Base-by-base conservation (phyloP, 2,113 vertebrate genomes). In the Upupa epops region DNA sequence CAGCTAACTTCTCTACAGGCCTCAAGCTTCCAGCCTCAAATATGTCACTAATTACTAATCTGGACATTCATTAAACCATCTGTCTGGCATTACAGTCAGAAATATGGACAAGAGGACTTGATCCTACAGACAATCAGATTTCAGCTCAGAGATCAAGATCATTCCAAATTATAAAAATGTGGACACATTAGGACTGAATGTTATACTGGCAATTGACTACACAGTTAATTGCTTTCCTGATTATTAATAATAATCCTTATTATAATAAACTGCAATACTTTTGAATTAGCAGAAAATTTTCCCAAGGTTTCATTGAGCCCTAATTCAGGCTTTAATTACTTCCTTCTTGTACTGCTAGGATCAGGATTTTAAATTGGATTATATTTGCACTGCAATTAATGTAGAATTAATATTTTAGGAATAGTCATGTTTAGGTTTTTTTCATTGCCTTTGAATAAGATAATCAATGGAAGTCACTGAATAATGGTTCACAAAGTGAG, bases 281-380 rank as follows among this genome's bases (percentile, higher is more conserved):
- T 60, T 79, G 66, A 88, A 82, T 96, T 83, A 96, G 86, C 55
- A 88, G 49, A 81, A 93, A 88, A 72, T 63, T 37, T 79, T 74
- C 48, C 66, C 3, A 4, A 82, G 46, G 82, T 75, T 86, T 91
- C 72, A 89, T 1, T 82, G 61, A 91, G 77, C 54, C 48, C 36
- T 88, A 34, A 88, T 65, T 92, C 40, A 83, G 76, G 28, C 54
- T 49, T 26, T 86, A 82, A 93, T 88, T 90, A 70, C 42, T 92
- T 95, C 90, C 80, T 91, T 81, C 49, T 82, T 75, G 42, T 70
- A 75, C 42, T 86, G 52, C 26, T 70, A 61, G 76, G 90, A 82
- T 42, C 8, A 81, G 58, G 54, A 84, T 79, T 86, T 95, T 51
- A 90, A 87, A 82, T n/a, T 24, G 46, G 17, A 19, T 71, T 11